Evolutionary conservation across 1,140 invertebrate genomes (phyloP).

Genomic region (Ctenoplectra terminalis): DNA sequence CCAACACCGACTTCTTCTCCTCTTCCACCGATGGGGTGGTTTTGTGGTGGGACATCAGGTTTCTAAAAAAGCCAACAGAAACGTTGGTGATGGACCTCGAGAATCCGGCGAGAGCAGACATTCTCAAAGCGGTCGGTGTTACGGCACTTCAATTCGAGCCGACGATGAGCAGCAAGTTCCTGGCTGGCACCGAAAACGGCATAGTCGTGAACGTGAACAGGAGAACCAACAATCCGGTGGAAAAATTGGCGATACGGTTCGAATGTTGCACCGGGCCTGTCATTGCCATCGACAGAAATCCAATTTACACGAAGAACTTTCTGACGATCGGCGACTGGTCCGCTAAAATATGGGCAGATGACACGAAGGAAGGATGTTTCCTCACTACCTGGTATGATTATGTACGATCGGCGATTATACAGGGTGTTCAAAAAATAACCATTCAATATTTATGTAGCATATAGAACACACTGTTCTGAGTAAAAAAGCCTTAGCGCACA

Average conservation of each 20-base stretch:
- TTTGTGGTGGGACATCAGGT: slow-evolving; percentile 91
- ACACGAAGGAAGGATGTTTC: slow-evolving; percentile 92
- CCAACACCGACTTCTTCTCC: slow-evolving; percentile 93
- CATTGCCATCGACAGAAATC: slow-evolving; percentile 91
- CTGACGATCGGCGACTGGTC: slow-evolving; percentile 95
- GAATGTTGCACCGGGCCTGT: slow-evolving; percentile 93
- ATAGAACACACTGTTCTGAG: too few species aligned
- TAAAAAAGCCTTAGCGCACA: too few species aligned
- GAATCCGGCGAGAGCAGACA: slow-evolving; percentile 84
- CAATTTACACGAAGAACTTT: slow-evolving; percentile 93
- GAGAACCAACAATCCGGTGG: slow-evolving; percentile 87
- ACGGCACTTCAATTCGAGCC: slow-evolving; percentile 93
- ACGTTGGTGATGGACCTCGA: slow-evolving; percentile 90
- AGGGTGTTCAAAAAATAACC: too few species aligned
- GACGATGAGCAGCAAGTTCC: slow-evolving; percentile 89
- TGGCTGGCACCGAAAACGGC: slow-evolving; percentile 81
- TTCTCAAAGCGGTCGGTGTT: slow-evolving; percentile 88
- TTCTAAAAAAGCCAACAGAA: slow-evolving; percentile 90
- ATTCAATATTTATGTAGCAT: too few species aligned
- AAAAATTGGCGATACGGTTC: slow-evolving; percentile 89
- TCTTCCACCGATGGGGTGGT: slow-evolving; percentile 93
- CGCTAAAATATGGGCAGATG: slow-evolving; percentile 94
- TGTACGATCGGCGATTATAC: background rate
- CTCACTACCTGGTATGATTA: slow-evolving; percentile 86
- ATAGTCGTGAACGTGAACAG: slow-evolving; percentile 91